Evolutionary conservation across 2,797 vertebrate genomes (phyloP).

Genomic region (Urophycis tenuis): DNA sequence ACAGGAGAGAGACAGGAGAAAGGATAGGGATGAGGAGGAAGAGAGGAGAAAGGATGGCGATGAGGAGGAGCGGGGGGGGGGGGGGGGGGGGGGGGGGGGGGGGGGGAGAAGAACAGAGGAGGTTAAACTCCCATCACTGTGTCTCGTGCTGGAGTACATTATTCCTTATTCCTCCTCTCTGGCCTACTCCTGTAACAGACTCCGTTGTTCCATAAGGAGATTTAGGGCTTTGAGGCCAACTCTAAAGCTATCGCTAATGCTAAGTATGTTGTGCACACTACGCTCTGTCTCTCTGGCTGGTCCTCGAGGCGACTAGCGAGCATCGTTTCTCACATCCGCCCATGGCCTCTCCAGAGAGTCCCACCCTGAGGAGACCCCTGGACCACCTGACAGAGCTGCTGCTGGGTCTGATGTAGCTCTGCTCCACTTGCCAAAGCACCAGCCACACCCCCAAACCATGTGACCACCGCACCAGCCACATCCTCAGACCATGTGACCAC

Average conservation of each 20-base stretch:
- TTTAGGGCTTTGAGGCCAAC: conserved; percentile 70
- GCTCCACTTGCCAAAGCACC: too few relatives aligned
- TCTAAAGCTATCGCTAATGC: conserved; percentile 49
- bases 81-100: too few relatives aligned
- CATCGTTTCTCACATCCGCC: conserved; percentile 13
- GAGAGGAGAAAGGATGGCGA: background rate
- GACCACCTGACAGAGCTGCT: too few relatives aligned
- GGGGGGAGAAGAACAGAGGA: too few relatives aligned
- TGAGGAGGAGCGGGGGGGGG: too few relatives aligned
- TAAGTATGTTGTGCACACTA: conserved; percentile 53
- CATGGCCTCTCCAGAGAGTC: conserved; percentile 62
- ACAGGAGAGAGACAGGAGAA: background rate
- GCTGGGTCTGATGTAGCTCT: too few relatives aligned
- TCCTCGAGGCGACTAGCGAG: conserved; percentile 29
- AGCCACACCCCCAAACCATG: too few relatives aligned
- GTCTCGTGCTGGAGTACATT: conserved; percentile 1
- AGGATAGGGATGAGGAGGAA: too few relatives aligned
- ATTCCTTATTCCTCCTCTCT: conserved; percentile 13
- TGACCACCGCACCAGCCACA: too few relatives aligned
- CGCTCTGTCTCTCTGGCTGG: conserved; percentile 39
- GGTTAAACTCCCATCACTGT: background rate
- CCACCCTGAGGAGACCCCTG: too few relatives aligned
- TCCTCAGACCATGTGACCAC: too few relatives aligned
- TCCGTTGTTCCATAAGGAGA: conserved; percentile 65
- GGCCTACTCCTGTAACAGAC: conserved; percentile 50